Evolutionary conservation across 1,140 invertebrate genomes (phyloP).

Genomic region (Trichonephila clavata): DNA sequence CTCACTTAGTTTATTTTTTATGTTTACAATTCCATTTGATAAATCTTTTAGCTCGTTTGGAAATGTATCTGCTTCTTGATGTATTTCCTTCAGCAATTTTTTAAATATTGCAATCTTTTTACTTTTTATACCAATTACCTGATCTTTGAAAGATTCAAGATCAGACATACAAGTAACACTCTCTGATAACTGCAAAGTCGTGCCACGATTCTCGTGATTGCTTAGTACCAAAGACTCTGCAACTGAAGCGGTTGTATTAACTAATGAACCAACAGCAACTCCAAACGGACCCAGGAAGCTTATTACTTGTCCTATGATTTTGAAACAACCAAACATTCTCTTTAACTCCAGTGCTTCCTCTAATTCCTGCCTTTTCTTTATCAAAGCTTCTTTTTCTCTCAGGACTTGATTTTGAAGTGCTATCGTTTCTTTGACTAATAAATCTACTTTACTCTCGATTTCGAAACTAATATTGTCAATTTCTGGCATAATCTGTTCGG

Average conservation of each 20-base stretch:
- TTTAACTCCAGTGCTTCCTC: background rate
- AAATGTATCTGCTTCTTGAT: background rate
- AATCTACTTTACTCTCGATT: background rate
- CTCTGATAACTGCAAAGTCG: background rate
- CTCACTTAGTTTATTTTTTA: background rate
- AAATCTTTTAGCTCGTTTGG: background rate
- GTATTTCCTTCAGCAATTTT: background rate
- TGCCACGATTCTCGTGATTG: too few species aligned
- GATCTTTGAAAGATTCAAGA: background rate
- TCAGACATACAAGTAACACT: background rate
- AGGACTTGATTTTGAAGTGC: background rate
- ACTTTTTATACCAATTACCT: background rate
- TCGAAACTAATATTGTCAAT: background rate
- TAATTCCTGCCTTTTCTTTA: background rate
- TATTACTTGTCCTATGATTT: background rate
- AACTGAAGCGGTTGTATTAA: background rate
- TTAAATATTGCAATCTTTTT: background rate
- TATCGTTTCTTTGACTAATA: background rate
- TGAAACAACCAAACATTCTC: background rate
- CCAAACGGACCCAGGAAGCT: background rate
- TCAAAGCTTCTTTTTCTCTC: background rate
- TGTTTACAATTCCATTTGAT: background rate
- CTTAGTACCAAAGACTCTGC: conserved; percentile 31
- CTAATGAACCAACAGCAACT: background rate
- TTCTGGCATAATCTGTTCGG: background rate